Evolutionary conservation across 2,888 invertebrate genomes (phyloP).

Genomic region (Linyphia triangularis): DNA sequence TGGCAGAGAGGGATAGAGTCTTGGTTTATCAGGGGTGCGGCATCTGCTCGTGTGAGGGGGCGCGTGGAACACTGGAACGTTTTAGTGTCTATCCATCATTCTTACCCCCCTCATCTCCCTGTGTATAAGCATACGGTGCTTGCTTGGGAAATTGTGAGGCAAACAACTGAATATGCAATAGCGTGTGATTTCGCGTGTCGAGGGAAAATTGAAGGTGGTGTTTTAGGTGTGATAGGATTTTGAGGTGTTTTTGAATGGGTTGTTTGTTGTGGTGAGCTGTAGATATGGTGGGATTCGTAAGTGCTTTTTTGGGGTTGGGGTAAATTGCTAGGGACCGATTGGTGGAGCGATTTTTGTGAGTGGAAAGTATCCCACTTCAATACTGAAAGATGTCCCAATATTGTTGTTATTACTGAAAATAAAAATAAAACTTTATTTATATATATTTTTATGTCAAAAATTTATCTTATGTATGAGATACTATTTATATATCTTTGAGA

Average conservation of each 20-base stretch:
- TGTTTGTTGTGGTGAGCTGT: not conserved
- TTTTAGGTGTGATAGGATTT: conserved; percentile 54
- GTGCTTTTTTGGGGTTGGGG: not conserved
- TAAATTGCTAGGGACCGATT: too few species aligned
- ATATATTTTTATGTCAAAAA: too few species aligned
- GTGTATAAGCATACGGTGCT: not conserved
- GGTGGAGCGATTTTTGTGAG: too few species aligned
- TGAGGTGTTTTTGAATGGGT: conserved; percentile 28
- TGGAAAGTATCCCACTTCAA: too few species aligned
- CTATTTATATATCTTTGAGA: too few species aligned
- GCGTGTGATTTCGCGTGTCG: not conserved
- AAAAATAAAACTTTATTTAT: too few species aligned
- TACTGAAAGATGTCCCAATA: too few species aligned
- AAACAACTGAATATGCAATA: conserved; percentile 69
- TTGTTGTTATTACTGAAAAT: too few species aligned
- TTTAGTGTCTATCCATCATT: conserved; percentile 60
- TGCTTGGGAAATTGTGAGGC: conserved; percentile 47
- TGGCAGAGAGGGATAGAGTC: conserved; percentile 2
- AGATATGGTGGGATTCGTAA: not conserved
- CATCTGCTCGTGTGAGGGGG: conserved; percentile 50
- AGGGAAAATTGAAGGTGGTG: conserved; percentile 2
- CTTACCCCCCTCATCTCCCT: not conserved
- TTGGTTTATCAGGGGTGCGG: conserved; percentile 66
- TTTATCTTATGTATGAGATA: too few species aligned
- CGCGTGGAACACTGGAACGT: conserved; percentile 1